Conservation (phyloP, 2,797 vertebrate genomes). For the Myiothlypis coronata region DNA sequence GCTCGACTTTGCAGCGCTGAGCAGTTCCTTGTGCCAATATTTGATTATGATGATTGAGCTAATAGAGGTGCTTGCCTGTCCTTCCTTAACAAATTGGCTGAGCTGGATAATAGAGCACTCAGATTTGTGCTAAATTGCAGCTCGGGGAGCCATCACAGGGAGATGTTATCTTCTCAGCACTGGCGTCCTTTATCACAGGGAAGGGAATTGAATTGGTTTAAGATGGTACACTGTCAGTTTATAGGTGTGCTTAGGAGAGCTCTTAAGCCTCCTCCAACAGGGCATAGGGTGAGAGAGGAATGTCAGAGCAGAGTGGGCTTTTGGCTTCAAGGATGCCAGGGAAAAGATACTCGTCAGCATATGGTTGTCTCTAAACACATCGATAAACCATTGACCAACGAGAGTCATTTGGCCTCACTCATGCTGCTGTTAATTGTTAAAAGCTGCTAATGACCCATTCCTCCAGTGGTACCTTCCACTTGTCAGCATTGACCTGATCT, state of each 20-base stretch:
- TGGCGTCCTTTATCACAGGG: constrained; percentile 44
- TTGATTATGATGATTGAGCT: constrained; percentile 29
- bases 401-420: not conserved
- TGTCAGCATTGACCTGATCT: not conserved
- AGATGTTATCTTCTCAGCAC: constrained; percentile 50
- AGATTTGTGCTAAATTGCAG: constrained; percentile 57
- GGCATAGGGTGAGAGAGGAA: not conserved
- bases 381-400: not conserved
- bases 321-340: not conserved
- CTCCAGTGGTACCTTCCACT: not conserved
- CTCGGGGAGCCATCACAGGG: constrained; percentile 50
- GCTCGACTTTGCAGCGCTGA: not conserved
- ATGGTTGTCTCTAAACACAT: not conserved
- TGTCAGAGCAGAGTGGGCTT: not conserved
- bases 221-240: constrained; percentile 13
- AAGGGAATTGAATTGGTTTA: constrained; percentile 57
- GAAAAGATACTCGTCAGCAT: not conserved
- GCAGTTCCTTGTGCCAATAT: not conserved
- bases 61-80: constrained; percentile 34
- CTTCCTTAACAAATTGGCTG: constrained; percentile 64
- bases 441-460: not conserved
- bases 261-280: not conserved
- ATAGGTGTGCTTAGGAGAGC: constrained; percentile 45
- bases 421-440: not conserved
- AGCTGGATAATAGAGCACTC: constrained; percentile 47